phyloP scores from a whole-genome alignment of 1,140 invertebrate species.

The Antheraea pernyi region DNA sequence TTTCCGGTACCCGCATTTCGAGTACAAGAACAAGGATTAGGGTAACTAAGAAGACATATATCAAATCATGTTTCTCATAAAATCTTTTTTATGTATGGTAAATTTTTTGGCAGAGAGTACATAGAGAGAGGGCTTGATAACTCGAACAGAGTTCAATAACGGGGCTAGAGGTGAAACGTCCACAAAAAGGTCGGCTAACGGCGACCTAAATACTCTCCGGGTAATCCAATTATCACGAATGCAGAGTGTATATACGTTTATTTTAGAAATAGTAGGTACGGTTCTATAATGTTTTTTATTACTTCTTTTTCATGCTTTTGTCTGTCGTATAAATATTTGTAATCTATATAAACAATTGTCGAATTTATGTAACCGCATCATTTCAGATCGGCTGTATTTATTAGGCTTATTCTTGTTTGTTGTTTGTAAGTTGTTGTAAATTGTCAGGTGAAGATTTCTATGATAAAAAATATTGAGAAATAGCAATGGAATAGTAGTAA shows the following conservation, averaged over 20 bases:
- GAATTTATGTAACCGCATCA: too few species aligned
- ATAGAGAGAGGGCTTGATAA: conserved; percentile 6
- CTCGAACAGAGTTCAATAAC: conserved; percentile 15
- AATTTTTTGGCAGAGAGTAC: neutral
- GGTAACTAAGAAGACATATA: too few species aligned
- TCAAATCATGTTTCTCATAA: too few species aligned
- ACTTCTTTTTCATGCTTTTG: neutral
- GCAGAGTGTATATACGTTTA: conserved; percentile 7
- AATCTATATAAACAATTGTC: too few species aligned
- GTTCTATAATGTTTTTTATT: neutral
- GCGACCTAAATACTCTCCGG: conserved; percentile 16
- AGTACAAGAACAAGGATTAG: too few species aligned
- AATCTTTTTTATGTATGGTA: conserved; percentile 6
- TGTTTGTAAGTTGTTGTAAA: too few species aligned
- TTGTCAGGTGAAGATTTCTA: too few species aligned
- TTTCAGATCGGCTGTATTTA: too few species aligned
- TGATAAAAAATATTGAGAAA: too few species aligned
- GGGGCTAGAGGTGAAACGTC: conserved; percentile 13
- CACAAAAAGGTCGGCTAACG: conserved; percentile 17
- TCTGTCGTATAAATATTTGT: neutral
- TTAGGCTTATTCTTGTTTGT: too few species aligned
- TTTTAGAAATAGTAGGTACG: neutral
- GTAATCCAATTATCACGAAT: conserved; percentile 19
- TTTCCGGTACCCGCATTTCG: too few species aligned
- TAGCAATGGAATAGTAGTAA: too few species aligned